A percentile compares a stretch with the other conserved stretches of the same genome.
phyloP scores from a whole-genome alignment of 1,140 invertebrate genomes.

The Parasteatoda tepidariorum region DNA sequence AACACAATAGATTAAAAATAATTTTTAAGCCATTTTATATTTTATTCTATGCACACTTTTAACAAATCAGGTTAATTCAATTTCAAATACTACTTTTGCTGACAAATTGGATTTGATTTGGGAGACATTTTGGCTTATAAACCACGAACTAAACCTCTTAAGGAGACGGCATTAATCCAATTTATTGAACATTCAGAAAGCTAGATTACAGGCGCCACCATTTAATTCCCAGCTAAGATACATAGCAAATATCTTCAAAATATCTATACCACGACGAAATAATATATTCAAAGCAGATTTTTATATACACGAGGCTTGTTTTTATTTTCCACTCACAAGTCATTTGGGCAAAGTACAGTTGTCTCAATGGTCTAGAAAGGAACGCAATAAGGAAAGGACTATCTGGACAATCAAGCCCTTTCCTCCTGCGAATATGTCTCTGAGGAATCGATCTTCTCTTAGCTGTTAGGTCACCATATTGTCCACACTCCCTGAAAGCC shows the following conservation, averaged over 20 bases:
- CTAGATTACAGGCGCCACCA: slow-evolving; percentile 6
- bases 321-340: slow-evolving; percentile 24
- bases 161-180: neutral
- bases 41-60: neutral
- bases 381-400: slow-evolving; percentile 35
- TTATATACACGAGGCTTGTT: neutral
- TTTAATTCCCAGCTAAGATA: neutral
- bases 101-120: no score
- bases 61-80: neutral
- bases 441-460: slow-evolving; percentile 25
- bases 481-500: slow-evolving; percentile 47
- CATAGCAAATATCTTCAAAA: no score
- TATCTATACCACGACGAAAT: no score
- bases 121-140: neutral
- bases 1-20: neutral
- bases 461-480: slow-evolving; percentile 58
- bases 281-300: no score
- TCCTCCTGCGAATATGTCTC: slow-evolving; percentile 41
- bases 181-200: no score
- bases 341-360: slow-evolving; percentile 4
- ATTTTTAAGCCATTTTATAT: neutral
- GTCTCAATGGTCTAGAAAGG: neutral
- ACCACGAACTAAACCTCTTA: slow-evolving; percentile 1
- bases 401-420: slow-evolving; percentile 20
- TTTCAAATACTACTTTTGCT: no score